Percentiles rank a stretch among this genome's conserved stretches.
Evolutionary conservation across 2,797 vertebrate species (phyloP).

Genomic region (Eulemur mongoz): DNA sequence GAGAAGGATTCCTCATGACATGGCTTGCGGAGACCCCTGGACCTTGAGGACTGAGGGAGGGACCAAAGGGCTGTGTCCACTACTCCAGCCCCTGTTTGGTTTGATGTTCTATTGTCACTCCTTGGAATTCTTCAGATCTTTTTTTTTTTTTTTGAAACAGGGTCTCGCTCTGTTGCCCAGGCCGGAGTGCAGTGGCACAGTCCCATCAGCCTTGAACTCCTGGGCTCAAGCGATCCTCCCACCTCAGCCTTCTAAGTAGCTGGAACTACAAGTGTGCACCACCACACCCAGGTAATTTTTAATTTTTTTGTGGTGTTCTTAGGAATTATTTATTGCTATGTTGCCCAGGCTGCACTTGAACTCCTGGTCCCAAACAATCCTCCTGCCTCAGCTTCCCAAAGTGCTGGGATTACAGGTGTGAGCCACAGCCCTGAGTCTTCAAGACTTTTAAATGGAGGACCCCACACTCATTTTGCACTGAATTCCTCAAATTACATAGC

Average conservation of each 20-base stretch:
- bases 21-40: not conserved
- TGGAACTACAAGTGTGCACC: not conserved
- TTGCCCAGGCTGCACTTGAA: not conserved
- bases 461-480: not conserved
- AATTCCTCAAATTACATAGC: not conserved
- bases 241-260: not conserved
- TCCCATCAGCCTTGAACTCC: not conserved
- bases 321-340: not conserved
- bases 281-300: not conserved
- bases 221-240: not conserved
- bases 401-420: not conserved
- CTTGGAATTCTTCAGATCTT: not conserved
- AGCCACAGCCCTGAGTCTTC: not conserved
- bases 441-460: not conserved
- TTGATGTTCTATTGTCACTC: not conserved
- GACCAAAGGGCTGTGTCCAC: too few relatives aligned
- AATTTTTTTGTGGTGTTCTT: not conserved
- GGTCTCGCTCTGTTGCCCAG: not conserved
- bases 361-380: not conserved
- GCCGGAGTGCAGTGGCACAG: not conserved
- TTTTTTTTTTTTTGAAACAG: not conserved
- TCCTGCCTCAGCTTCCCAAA: not conserved
- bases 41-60: not conserved
- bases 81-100: rapidly evolving
- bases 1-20: not conserved